Evolutionary conservation across 1,140 invertebrate genomes (phyloP), one percentile per base, ranked within the genome.

Genomic region (Hirudo medicinalis): DNA sequence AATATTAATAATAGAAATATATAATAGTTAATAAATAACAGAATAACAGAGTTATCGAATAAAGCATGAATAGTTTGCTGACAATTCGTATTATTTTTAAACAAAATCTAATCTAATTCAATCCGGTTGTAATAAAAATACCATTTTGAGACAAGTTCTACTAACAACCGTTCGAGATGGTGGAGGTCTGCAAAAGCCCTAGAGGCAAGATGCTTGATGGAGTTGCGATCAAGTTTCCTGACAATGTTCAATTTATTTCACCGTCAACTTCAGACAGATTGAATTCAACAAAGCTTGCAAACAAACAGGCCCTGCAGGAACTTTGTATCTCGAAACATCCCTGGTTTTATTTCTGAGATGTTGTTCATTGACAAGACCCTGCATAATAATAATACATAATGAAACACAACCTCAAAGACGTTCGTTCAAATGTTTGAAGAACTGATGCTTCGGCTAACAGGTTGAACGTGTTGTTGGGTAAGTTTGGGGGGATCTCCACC

Each of bases 281-380:
- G n/a, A n/a, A n/a, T n/a, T n/a, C n/a, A 54, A 54, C 43, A 53
- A 32, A 13, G 25, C n/a, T n/a, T n/a, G n/a, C 69, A 70, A 32
- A 63, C 69, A 25, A 40, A 70, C 69, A 70, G 49, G 29, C 54
- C n/a, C n/a, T 32, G 40, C 20, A 70, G 54, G 29, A 54, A 27
- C 20, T 53, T 54, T n/a, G 54, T 49, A 22, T 49, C 54, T 70
- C 69, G 2, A 32, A 70, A 70, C 36, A 25, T 53, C 11, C 54
- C 69, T 25, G 40, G 43, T 70, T 70, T 53, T 54, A 70, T 54
- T 54, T 70, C 43, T 54, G 53, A 4, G 20, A 70, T 27, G 69
- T 27, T 70, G 55, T 70, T 70, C 54, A 32, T 27, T 43, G 40
- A 54, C 43, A 70, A 54, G 27, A 49, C 27, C 54, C 69, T 70